phyloP scores from a whole-genome alignment of 1,140 invertebrate species.

The Drosophila pectinifera region DNA sequence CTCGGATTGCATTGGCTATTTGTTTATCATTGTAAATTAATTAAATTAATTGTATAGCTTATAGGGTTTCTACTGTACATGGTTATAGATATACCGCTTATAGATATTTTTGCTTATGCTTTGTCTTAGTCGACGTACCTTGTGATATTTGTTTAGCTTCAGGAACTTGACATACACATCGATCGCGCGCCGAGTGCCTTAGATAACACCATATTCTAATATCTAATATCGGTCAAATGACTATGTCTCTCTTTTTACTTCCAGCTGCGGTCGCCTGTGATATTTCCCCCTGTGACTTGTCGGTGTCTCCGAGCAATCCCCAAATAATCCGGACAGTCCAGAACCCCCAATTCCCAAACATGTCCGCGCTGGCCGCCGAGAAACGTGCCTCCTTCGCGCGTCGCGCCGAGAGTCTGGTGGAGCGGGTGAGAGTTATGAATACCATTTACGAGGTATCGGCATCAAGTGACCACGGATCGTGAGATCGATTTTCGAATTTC shows the following conservation, averaged over 20 bases:
- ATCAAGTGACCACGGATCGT: conserved; percentile 84
- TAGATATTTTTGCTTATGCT: conserved; percentile 22
- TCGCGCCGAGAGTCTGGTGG: conserved; percentile 82
- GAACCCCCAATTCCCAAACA: conserved; percentile 12
- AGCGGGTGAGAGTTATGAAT: conserved; percentile 85
- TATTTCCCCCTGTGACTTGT: conserved; percentile 15
- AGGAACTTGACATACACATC: conserved; percentile 15
- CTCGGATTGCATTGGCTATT: too few species aligned
- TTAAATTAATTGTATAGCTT: neutral
- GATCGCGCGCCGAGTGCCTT: conserved; percentile 31
- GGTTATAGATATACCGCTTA: neutral
- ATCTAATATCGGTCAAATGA: conserved; percentile 2
- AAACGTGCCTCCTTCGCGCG: conserved; percentile 82
- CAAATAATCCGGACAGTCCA: conserved; percentile 14
- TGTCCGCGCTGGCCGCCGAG: conserved; percentile 61
- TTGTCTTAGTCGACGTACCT: conserved; percentile 6
- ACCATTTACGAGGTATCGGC: conserved; percentile 84
- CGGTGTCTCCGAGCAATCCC: conserved; percentile 15
- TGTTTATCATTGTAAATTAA: neutral
- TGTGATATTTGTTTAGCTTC: conserved; percentile 34
- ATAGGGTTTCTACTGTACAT: neutral
- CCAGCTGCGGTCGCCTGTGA: conserved; percentile 7
- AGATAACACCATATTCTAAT: conserved; percentile 29
- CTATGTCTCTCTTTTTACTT: conserved; percentile 40
- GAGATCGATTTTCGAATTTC: conserved; percentile 64